Evolutionary conservation across 2,888 invertebrate genomes (phyloP).

Genomic region (Agonopterix subpropinquella): DNA sequence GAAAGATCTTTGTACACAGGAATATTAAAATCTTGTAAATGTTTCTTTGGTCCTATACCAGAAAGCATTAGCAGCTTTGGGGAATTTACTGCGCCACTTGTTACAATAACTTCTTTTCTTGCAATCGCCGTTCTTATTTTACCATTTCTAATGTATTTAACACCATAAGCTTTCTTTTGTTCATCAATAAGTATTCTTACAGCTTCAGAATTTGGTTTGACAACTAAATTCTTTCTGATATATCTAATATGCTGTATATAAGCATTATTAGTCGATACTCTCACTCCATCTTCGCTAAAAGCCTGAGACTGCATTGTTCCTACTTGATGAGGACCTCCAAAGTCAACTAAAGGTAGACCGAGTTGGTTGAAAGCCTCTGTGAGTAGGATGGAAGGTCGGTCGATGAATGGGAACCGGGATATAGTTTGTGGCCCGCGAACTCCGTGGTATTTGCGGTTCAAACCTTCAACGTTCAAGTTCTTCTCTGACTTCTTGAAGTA

Average conservation of each 20-base stretch:
- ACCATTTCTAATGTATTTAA: conserved; percentile 32
- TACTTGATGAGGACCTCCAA: conserved; percentile 66
- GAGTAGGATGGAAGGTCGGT: conserved; percentile 68
- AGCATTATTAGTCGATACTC: conserved; percentile 79
- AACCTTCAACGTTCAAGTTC: conserved; percentile 65
- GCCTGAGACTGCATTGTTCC: conserved; percentile 77
- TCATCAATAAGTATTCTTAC: conserved; percentile 71
- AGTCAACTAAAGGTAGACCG: conserved; percentile 73
- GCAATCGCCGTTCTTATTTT: conserved; percentile 30
- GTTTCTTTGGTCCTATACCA: conserved; percentile 47
- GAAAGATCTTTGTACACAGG: conserved; percentile 38
- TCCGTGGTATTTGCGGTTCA: conserved; percentile 74
- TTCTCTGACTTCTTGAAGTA: conserved; percentile 81
- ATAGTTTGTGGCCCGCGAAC: conserved; percentile 76
- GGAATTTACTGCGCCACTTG: conserved; percentile 43
- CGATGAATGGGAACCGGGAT: conserved; percentile 76
- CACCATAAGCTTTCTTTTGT: conserved; percentile 42
- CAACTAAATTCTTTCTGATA: conserved; percentile 61
- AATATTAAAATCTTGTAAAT: conserved; percentile 35
- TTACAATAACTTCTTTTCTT: conserved; percentile 49
- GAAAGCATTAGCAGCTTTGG: conserved; percentile 54
- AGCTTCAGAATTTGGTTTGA: conserved; percentile 70
- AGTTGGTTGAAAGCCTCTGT: conserved; percentile 74
- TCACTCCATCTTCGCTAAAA: conserved; percentile 67
- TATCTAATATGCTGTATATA: conserved; percentile 78